Evolutionary conservation across 2,113 vertebrate species (phyloP).

Genomic region (Entosphenus tridentatus): DNA sequence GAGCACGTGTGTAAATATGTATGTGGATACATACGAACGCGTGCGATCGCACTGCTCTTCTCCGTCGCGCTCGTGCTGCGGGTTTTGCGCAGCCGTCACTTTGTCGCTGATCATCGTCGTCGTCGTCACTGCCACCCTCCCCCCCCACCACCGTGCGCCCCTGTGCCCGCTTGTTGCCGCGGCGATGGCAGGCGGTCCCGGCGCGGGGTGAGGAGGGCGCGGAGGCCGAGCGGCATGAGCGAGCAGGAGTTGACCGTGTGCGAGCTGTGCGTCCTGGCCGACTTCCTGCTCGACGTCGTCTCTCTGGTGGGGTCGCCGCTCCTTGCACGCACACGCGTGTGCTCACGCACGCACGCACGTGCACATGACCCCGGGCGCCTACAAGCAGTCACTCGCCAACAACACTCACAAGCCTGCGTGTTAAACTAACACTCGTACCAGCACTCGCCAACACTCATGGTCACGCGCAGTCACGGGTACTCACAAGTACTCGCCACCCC

Average conservation of each 20-base stretch:
- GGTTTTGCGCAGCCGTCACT: too few species aligned
- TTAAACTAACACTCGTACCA: conserved; percentile 18
- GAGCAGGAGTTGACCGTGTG: conserved; percentile 45
- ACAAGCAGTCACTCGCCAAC: conserved; percentile 6
- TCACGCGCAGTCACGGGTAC: background rate
- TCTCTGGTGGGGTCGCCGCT: conserved; percentile 56
- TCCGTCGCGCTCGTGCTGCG: too few species aligned
- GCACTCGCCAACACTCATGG: background rate
- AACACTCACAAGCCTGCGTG: conserved; percentile 24
- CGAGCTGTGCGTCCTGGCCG: conserved; percentile 80
- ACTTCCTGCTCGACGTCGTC: conserved; percentile 95
- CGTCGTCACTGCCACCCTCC: too few species aligned
- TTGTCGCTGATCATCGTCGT: too few species aligned
- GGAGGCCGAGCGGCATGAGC: conserved; percentile 21
- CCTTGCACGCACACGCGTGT: conserved; percentile 8
- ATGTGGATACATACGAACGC: too few species aligned
- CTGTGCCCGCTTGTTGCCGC: too few species aligned
- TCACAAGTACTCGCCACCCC: background rate
- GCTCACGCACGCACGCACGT: background rate
- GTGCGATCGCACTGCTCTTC: too few species aligned
- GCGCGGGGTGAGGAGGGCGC: background rate
- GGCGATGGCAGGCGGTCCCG: background rate
- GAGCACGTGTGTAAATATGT: too few species aligned
- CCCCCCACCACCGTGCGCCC: too few species aligned
- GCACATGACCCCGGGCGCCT: background rate